These are phyloP conservation scores for Ellobius talpinus DNA, from an alignment of 2,113 vertebrate genomes.

Conservation along the genomic window DNA sequence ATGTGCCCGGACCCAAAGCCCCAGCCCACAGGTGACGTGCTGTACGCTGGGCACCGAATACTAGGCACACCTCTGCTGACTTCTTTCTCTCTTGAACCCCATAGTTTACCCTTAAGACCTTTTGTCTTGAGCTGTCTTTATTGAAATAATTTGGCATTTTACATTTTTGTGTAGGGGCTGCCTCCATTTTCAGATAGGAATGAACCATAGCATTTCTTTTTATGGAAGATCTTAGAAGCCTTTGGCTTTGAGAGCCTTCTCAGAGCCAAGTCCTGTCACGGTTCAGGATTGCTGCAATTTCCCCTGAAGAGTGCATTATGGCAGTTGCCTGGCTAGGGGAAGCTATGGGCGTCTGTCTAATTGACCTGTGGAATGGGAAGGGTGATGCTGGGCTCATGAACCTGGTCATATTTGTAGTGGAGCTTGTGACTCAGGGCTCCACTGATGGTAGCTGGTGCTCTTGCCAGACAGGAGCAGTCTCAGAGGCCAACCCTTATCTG, in stretches of 20 bases:
- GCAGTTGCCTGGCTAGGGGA: no score
- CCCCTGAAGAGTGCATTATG: not conserved
- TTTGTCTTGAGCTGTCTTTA: constrained; percentile 1
- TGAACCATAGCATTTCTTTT: not conserved
- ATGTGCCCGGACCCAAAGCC: not conserved
- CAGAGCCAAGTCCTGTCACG: not conserved
- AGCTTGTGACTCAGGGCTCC: fast-evolving
- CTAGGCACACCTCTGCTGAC: no score
- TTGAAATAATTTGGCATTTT: not conserved
- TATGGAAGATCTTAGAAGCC: not conserved
- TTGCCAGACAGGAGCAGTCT: not conserved
- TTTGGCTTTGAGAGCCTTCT: not conserved
- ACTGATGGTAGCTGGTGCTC: not conserved
- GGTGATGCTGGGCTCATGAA: not conserved
- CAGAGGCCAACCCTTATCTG: constrained; percentile 11
- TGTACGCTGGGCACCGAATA: not conserved
- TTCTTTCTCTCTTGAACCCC: not conserved
- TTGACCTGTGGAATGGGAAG: not conserved
- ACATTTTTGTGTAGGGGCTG: not conserved
- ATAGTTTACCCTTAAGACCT: not conserved
- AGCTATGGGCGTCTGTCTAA: not conserved
- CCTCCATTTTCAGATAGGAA: not conserved
- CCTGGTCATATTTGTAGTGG: fast-evolving
- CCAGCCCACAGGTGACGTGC: fast-evolving
- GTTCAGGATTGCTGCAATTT: not conserved